Evolutionary conservation across 2,888 invertebrate species (phyloP), one percentile per base, ranked within the genome.

Genomic region (Acrocyrtus sp.): DNA sequence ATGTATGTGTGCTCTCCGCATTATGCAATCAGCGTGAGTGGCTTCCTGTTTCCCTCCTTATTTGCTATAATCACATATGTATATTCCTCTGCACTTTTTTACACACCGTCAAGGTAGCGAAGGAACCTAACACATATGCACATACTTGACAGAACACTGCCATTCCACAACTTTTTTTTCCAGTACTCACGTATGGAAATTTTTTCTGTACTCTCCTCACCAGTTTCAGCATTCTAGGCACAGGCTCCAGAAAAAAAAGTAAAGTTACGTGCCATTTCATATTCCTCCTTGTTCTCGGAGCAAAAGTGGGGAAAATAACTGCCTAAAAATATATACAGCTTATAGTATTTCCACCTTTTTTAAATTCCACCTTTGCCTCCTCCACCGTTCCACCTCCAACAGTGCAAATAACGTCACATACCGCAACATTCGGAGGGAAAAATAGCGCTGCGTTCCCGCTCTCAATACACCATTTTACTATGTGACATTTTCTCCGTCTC

Each of bases 231-330:
- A 12, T 43, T 22, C n/a, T 45, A 45, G 47, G 41, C 3, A 17
- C 26, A 29, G 54, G 50, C 69, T 62, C 69, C 61, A 62, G 68
- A 63, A 65, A 65, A 63, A 65, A 68, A 74, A 74, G 74, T 74
- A 69, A 74, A 62, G 68, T 48, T 68, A 74, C 74, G 74, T 74
- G 74, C 74, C 50, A 48, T 47, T 69, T 61, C 48, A 48, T 62
- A 54, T 61, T 51, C 53, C 29, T 24, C 19, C 24, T 6, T 63
- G 43, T 45, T 60, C 60, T 47, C 45, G 43, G 22, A 56, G 27
- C 34, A 56, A 21, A 45, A 5, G 45, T 10, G 45, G 17, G 45
- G 26, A 19, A 45, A 10, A 26, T 45, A 34, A 57, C 43, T 41
- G 39, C 34, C 43, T 57, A 45, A 43, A 45, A 17, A 26, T 24